Evolutionary conservation across 1,140 invertebrate genomes (phyloP).

Genomic region (Rhynchophorus ferrugineus): DNA sequence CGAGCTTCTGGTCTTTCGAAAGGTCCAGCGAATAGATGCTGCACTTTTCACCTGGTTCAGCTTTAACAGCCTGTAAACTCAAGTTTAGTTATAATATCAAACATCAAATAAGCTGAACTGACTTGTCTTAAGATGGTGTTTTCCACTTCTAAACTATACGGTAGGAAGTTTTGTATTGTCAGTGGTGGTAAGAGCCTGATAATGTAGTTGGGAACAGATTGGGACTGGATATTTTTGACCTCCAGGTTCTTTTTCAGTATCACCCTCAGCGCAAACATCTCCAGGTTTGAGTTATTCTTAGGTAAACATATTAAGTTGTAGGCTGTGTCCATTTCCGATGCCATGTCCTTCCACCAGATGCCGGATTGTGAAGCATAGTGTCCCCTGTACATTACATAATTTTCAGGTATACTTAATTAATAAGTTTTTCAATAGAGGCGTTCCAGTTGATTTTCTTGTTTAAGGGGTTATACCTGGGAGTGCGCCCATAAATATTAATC

Average conservation of each 20-base stretch:
- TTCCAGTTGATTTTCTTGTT: no score
- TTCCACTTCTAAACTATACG: slow-evolving; percentile 56
- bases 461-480: no score
- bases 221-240: slow-evolving; percentile 39
- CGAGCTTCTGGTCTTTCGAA: slow-evolving; percentile 49
- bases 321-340: slow-evolving; percentile 51
- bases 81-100: background rate
- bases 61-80: slow-evolving; percentile 36
- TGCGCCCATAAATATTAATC: no score
- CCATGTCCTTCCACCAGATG: slow-evolving; percentile 76
- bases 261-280: slow-evolving; percentile 58
- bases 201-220: slow-evolving; percentile 62
- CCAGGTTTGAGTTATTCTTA: slow-evolving; percentile 47
- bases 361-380: slow-evolving; percentile 60
- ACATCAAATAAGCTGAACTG: background rate
- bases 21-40: slow-evolving; percentile 60
- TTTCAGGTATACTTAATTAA: background rate
- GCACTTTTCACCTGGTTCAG: slow-evolving; percentile 64
- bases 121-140: slow-evolving; percentile 33
- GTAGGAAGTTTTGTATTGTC: slow-evolving; percentile 67
- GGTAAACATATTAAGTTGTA: slow-evolving; percentile 56
- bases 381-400: slow-evolving; percentile 42
- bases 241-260: slow-evolving; percentile 36
- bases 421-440: background rate
- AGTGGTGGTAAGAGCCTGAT: slow-evolving; percentile 65